Percentiles rank a stretch among this genome's conserved stretches.
Conservation (phyloP, 2,797 vertebrate genomes). For the Clamator glandarius region DNA sequence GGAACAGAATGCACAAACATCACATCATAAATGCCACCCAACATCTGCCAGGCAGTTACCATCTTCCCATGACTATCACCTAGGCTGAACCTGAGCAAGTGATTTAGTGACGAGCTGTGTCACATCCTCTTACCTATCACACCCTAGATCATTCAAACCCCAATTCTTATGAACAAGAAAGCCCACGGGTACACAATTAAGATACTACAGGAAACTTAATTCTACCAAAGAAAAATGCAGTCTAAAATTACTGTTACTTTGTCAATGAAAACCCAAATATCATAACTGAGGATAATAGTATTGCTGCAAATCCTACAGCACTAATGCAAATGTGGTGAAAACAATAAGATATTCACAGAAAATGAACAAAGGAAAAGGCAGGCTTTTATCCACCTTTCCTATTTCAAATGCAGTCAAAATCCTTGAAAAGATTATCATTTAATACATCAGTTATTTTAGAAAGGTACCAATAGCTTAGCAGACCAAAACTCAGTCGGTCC, state of each 20-base stretch:
- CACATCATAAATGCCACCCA: constrained; percentile 65
- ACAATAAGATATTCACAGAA: background rate
- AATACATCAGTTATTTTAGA: background rate
- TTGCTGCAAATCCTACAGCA: background rate
- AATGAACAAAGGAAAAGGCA: background rate
- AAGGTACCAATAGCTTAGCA: background rate
- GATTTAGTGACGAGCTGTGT: constrained; percentile 47
- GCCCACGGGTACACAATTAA: background rate
- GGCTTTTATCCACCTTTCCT: background rate
- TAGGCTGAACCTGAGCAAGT: constrained; percentile 38
- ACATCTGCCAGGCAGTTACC: constrained; percentile 65
- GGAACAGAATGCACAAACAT: constrained; percentile 70
- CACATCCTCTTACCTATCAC: constrained; percentile 21
- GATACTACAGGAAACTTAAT: constrained; percentile 2
- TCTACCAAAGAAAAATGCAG: background rate
- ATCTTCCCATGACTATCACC: constrained; percentile 56
- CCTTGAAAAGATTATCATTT: background rate
- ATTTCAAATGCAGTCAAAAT: background rate
- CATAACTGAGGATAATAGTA: background rate
- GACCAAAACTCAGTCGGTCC: background rate
- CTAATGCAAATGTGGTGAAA: background rate
- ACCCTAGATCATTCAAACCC: background rate
- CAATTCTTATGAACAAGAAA: background rate
- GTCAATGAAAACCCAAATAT: constrained; percentile 1
- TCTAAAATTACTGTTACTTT: background rate